Evolutionary conservation across 1,140 invertebrate species (phyloP).

Genomic region (Zaprionus vittiger): DNA sequence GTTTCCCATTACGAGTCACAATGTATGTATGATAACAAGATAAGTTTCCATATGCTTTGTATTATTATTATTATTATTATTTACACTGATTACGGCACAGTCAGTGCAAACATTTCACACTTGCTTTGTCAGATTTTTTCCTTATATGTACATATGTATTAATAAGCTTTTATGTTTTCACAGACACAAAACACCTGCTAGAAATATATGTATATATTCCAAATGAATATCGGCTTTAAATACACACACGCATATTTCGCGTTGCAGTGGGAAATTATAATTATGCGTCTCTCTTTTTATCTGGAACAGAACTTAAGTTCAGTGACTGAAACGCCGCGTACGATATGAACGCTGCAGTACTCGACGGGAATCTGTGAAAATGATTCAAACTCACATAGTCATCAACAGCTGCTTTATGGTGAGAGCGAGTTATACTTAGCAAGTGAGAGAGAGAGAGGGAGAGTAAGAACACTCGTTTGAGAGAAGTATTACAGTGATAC

Average conservation of each 20-base stretch:
- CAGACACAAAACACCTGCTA: conserved; percentile 22
- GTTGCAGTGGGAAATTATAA: conserved; percentile 4
- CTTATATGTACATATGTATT: background rate
- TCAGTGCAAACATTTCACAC: conserved; percentile 23
- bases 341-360: conserved; percentile 21
- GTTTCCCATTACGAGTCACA: conserved; percentile 31
- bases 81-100: conserved; percentile 24
- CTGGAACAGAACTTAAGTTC: conserved; percentile 41
- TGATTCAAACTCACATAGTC: conserved; percentile 11
- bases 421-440: background rate
- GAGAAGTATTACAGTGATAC: conserved; percentile 9
- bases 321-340: conserved; percentile 36
- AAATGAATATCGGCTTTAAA: background rate
- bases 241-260: conserved; percentile 7
- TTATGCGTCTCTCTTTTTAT: conserved; percentile 3
- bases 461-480: conserved; percentile 12
- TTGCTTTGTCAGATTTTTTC: conserved; percentile 3
- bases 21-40: conserved; percentile 8
- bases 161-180: background rate
- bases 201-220: background rate
- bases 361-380: conserved; percentile 24
- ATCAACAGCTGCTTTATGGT: conserved; percentile 24
- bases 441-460: conserved; percentile 1
- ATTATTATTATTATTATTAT: background rate
- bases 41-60: conserved; percentile 25